These are phyloP conservation scores for Scaptomyza polygonia DNA, from an alignment of 2,888 invertebrate species.

Conservation along the genomic window DNA sequence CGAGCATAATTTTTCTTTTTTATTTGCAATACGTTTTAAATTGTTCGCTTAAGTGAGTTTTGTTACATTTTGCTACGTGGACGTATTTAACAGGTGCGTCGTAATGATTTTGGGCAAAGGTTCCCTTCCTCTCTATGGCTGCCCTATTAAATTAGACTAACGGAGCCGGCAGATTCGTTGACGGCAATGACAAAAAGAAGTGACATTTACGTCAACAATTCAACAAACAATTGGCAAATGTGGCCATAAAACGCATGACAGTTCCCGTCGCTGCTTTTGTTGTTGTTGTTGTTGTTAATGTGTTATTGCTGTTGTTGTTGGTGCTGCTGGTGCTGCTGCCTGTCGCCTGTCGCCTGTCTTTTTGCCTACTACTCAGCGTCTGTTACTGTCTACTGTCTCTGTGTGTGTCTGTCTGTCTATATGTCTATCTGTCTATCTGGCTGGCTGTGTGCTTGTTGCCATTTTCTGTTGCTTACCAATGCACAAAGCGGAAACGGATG, in stretches of 20 bases:
- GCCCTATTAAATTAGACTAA: constrained; percentile 70
- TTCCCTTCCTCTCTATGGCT: constrained; percentile 25
- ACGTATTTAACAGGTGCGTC: constrained; percentile 59
- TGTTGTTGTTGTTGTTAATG: constrained; percentile 1
- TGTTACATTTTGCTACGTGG: neutral
- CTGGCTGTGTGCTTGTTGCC: constrained; percentile 30
- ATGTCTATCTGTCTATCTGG: constrained; percentile 5
- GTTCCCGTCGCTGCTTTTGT: constrained; percentile 45
- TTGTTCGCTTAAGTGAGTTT: constrained; percentile 22
- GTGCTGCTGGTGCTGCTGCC: constrained; percentile 21
- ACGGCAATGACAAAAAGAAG: constrained; percentile 32
- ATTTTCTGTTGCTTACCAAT: constrained; percentile 67
- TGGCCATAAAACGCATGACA: constrained; percentile 79
- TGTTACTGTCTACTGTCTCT: constrained; percentile 12
- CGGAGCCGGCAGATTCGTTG: constrained; percentile 40
- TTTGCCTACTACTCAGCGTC: constrained; percentile 46
- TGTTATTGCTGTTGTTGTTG: constrained; percentile 9
- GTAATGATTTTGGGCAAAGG: constrained; percentile 36
- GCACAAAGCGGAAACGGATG: constrained; percentile 79
- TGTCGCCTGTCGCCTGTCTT: constrained; percentile 40
- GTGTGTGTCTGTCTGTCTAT: neutral
- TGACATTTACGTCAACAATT: constrained; percentile 78
- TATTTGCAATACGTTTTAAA: neutral
- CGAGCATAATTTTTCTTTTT: neutral
- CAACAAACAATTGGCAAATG: constrained; percentile 82